Evolutionary conservation across 2,113 vertebrate genomes (phyloP).

Genomic region (Phrynosoma platyrhinos): DNA sequence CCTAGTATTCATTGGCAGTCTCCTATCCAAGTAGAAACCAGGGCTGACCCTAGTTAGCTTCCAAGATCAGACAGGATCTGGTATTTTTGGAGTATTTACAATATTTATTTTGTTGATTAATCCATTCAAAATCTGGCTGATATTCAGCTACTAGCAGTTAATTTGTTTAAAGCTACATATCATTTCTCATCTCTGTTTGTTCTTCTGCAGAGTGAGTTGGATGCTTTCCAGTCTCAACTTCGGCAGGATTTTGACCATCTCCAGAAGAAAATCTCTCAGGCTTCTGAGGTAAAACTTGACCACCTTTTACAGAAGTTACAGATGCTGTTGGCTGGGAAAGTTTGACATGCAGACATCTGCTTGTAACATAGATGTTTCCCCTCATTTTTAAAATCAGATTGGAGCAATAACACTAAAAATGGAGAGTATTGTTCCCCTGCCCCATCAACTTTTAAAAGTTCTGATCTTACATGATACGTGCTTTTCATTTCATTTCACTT

Average conservation of each 20-base stretch:
- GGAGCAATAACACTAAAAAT: no score
- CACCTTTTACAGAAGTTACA: neutral
- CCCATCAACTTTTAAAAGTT: neutral
- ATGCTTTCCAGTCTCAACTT: slow-evolving; percentile 62
- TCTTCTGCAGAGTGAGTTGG: slow-evolving; percentile 68
- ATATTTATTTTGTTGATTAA: neutral
- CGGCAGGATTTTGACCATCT: slow-evolving; percentile 66
- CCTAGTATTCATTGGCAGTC: no score
- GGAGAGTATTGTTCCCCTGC: no score
- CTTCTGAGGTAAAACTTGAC: slow-evolving; percentile 63
- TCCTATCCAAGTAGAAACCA: no score
- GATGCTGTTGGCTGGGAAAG: neutral
- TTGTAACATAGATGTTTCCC: no score
- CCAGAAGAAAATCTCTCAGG: slow-evolving; percentile 72
- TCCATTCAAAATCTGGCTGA: neutral
- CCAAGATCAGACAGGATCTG: no score
- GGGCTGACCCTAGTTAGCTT: no score
- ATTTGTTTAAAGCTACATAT: neutral
- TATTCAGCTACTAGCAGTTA: neutral
- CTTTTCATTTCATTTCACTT: neutral
- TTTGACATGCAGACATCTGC: neutral
- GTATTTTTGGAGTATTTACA: no score
- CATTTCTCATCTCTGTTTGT: neutral
- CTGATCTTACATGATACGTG: neutral
- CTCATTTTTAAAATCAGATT: no score